Conservation (phyloP, 2,797 vertebrate genomes). For the Smutsia gigantea region DNA sequence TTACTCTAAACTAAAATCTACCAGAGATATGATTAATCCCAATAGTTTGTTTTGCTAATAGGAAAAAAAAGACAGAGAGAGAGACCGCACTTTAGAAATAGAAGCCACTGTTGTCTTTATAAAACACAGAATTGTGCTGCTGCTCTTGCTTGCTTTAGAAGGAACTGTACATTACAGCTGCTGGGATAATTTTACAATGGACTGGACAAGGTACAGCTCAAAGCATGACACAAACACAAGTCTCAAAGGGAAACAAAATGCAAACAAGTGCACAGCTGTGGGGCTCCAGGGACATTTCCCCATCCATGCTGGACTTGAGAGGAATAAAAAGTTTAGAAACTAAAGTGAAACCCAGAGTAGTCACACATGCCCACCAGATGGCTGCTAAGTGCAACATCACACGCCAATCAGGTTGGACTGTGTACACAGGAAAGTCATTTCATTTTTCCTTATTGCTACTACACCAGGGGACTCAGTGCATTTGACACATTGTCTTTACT, state of each 20-base stretch:
- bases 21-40: slow-evolving; percentile 76
- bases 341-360: slow-evolving; percentile 86
- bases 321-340: slow-evolving; percentile 85
- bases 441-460: slow-evolving; percentile 88
- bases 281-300: slow-evolving; percentile 83
- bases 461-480: slow-evolving; percentile 84
- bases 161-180: slow-evolving; percentile 86
- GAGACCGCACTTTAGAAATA: slow-evolving; percentile 85
- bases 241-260: slow-evolving; percentile 83
- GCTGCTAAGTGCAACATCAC: slow-evolving; percentile 87
- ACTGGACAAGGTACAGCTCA: slow-evolving; percentile 87
- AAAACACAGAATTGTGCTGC: slow-evolving; percentile 87
- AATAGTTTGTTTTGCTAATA: slow-evolving; percentile 73
- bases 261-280: slow-evolving; percentile 82
- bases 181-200: slow-evolving; percentile 86
- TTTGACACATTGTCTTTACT: slow-evolving; percentile 78
- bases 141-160: slow-evolving; percentile 83
- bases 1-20: slow-evolving; percentile 81
- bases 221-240: slow-evolving; percentile 85
- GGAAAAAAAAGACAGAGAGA: slow-evolving; percentile 61
- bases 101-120: slow-evolving; percentile 86
- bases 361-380: slow-evolving; percentile 86
- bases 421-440: slow-evolving; percentile 83
- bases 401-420: slow-evolving; percentile 75
- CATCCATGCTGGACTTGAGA: slow-evolving; percentile 85